Percentiles rank a stretch among this genome's conserved stretches.
phyloP scores from a whole-genome alignment of 1,140 invertebrate genomes.

The Adoxophyes honmai region DNA sequence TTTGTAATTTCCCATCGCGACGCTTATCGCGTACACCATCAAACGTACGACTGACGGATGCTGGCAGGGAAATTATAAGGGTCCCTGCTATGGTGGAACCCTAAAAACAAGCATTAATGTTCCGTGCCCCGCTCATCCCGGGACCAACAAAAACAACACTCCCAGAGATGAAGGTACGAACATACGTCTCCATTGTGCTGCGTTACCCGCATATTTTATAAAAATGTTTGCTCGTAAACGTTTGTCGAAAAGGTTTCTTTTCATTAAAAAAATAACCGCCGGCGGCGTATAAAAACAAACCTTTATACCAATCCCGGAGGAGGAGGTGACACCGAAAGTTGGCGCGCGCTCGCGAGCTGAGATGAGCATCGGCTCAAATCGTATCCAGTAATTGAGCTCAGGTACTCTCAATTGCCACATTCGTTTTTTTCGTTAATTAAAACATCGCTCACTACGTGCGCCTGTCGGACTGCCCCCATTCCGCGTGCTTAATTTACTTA shows the following conservation, averaged over 20 bases:
- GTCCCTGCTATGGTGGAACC: neutral
- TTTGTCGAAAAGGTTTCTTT: constrained; percentile 13
- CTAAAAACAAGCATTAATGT: constrained; percentile 5
- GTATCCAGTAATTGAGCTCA: neutral
- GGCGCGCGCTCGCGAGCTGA: neutral
- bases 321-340: neutral
- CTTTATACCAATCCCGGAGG: neutral
- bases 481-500: too few species aligned
- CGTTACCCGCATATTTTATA: constrained; percentile 14
- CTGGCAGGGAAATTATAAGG: neutral
- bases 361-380: neutral
- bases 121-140: neutral
- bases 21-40: neutral
- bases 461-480: too few species aligned
- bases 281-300: constrained; percentile 2
- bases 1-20: neutral
- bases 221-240: constrained; percentile 14
- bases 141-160: constrained; percentile 9
- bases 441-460: too few species aligned
- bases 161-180: constrained; percentile 3
- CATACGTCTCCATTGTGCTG: neutral
- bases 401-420: neutral
- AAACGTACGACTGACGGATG: neutral
- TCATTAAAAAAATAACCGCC: constrained; percentile 11
- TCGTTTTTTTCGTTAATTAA: neutral